These are phyloP conservation scores for Empidonax traillii DNA, from an alignment of 2,113 vertebrate species.

Conservation along the genomic window DNA sequence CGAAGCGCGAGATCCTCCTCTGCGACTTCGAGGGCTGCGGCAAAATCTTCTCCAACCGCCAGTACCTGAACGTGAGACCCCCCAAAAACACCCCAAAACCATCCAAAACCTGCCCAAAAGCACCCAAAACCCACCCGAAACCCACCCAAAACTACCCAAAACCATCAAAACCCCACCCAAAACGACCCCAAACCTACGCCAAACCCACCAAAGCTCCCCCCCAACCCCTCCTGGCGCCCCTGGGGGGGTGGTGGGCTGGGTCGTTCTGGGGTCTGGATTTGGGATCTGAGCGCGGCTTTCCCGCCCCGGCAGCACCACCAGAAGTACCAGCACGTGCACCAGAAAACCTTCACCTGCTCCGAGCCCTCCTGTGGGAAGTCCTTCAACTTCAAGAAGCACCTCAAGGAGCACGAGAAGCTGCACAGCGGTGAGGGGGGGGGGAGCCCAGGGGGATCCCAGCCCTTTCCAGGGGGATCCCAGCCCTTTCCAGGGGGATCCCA, in stretches of 20 bases:
- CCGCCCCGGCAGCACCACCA: conserved; percentile 69
- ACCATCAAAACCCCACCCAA: too few species aligned
- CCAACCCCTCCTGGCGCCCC: too few species aligned
- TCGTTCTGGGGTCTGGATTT: neutral
- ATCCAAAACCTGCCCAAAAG: neutral
- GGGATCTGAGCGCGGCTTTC: neutral
- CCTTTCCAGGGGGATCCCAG: too few species aligned
- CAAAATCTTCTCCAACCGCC: conserved; percentile 83
- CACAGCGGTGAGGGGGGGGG: neutral
- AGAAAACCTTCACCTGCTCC: conserved; percentile 81
- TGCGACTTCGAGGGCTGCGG: conserved; percentile 82
- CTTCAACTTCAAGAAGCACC: conserved; percentile 85
- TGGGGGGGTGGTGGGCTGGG: too few species aligned
- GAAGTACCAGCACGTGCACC: conserved; percentile 81
- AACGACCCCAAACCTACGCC: neutral
- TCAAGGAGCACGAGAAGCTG: conserved; percentile 63
- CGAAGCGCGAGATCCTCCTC: conserved; percentile 77
- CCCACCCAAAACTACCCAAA: too few species aligned
- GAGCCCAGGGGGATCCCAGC: too few species aligned
- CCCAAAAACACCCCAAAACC: too few species aligned
- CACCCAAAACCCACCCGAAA: too few species aligned
- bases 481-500: too few species aligned
- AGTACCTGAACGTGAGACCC: conserved; percentile 83
- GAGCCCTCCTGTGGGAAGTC: conserved; percentile 76
- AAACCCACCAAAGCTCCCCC: too few species aligned